Base-by-base conservation (phyloP, 2,797 vertebrate species). In the Anisognathus igniventris region DNA sequence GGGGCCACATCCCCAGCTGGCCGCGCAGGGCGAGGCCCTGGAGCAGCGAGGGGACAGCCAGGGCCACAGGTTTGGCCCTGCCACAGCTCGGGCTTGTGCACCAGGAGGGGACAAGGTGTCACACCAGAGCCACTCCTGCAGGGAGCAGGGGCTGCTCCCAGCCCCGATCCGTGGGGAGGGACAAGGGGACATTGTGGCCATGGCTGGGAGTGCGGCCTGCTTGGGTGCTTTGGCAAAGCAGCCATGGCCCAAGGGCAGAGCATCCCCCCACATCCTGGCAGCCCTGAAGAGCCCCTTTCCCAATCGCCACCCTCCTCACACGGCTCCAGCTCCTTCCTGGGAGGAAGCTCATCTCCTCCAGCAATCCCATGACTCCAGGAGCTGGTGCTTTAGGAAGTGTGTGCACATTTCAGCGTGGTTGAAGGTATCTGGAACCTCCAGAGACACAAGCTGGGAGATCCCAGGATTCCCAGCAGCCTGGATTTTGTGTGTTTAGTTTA, bases 401-500 rank as follows among this genome's bases (percentile, higher is more conserved):
- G 58, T 60, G 64, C 22, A 23, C 72, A 19, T 90, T 58, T 73
- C 48, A 8, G 65, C 4, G 1, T 0, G 57, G 89, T 27, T 50
- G 71, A 71, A 92, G 67, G 65, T 75, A 45, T n/a, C 89, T 10
- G 3, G 31, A 85, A 20, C 84, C 96, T 82, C 94, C 67, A 79
- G 95, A 86, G 96, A 83, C 48, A 24, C 44, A 5, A 75, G 58
- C 90, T 35, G 66, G 92, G 88, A 90, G 96, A 93, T 92, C 57
- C 90, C 83, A 83, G 86, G 72, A 44, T 80, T 93, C 96, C 91
- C 96, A 93, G 70, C 85, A 92, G 93, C 94, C 85, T 20, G 9
- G 90, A 77, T 96, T 93, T 90, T 95, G 93, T 96, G 93, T 93
- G 92, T 96, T 96, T 95, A 95, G 94, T 88, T 95, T 88, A 95